Percentiles rank a stretch among this genome's conserved stretches.
Evolutionary conservation across 35 echinoderm and acorn worm genomes (phyloP).

Genomic region (Heliocidaris tuberculata): DNA sequence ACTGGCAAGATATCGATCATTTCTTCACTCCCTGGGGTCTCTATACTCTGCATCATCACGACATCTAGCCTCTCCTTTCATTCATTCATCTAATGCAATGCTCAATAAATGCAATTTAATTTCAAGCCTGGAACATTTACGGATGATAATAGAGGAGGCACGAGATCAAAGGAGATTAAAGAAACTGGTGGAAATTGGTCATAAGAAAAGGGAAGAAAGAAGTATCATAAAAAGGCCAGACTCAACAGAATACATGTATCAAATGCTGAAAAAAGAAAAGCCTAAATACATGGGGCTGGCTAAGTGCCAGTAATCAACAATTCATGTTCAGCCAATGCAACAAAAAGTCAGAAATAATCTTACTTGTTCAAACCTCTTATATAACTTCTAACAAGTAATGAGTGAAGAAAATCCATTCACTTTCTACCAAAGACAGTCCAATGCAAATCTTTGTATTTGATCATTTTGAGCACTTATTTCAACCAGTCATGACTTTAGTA

Average conservation of each 20-base stretch:
- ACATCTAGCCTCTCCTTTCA: not conserved
- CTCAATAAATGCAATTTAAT: not conserved
- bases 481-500: no score
- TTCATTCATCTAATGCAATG: not conserved
- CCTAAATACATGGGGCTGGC: not conserved
- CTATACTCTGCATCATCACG: not conserved
- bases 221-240: not conserved
- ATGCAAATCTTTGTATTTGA: no score
- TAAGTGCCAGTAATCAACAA: not conserved
- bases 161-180: not conserved
- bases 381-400: not conserved
- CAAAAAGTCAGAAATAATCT: not conserved
- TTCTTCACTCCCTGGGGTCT: not conserved
- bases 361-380: not conserved
- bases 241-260: not conserved
- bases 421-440: not conserved
- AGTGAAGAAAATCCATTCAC: not conserved
- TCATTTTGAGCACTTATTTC: no score
- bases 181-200: not conserved
- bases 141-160: not conserved
- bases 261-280: not conserved
- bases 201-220: not conserved
- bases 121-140: conserved; percentile 2
- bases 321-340: not conserved
- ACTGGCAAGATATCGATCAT: not conserved